Evolutionary conservation across 2,888 invertebrate species (phyloP), one percentile per base, ranked within the genome.

Genomic region (Xiphydria camelus): DNA sequence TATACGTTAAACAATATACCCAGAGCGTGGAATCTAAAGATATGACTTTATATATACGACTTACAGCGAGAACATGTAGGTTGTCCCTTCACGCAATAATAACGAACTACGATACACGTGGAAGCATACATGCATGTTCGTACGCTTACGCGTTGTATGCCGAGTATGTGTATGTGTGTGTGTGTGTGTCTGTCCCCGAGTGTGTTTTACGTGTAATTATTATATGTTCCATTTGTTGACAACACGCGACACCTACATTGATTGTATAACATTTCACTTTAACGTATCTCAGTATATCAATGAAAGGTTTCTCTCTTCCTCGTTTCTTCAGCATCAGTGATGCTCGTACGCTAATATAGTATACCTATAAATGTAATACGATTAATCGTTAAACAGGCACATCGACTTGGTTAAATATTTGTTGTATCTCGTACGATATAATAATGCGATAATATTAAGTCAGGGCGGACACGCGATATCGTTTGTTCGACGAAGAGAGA

Each of bases 341-440:
- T 57, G 49, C 49, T 47, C 36, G 47, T 52, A 53, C 47, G 41
- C 55, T 62, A n/a, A n/a, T n/a, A n/a, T n/a, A n/a, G n/a, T n/a
- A n/a, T n/a, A n/a, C n/a, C n/a, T n/a, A n/a, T n/a, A n/a, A n/a
- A n/a, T n/a, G n/a, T n/a, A 59, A 51, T 66, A 67, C 49, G 60
- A 62, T 64, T 68, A 69, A 50, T 68, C 55, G 53, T 70, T 68
- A 66, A 71, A 72, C 68, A 73, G 73, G 72, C 71, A 71, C 73
- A 73, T 73, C 66, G 66, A 73, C 62, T 70, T 68, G 68, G 62
- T 73, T 72, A 71, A 62, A 68, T 69, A 63, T 55, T 51, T n/a
- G n/a, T n/a, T n/a, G n/a, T n/a, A n/a, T n/a, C 51, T 53, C 57
- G 34, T 48, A 20, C 22, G 37, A 15, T 26, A 32, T 31, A 19